These are phyloP conservation scores for Megalops atlanticus DNA, from an alignment of 2,113 vertebrate genomes.

Conservation along the genomic window DNA sequence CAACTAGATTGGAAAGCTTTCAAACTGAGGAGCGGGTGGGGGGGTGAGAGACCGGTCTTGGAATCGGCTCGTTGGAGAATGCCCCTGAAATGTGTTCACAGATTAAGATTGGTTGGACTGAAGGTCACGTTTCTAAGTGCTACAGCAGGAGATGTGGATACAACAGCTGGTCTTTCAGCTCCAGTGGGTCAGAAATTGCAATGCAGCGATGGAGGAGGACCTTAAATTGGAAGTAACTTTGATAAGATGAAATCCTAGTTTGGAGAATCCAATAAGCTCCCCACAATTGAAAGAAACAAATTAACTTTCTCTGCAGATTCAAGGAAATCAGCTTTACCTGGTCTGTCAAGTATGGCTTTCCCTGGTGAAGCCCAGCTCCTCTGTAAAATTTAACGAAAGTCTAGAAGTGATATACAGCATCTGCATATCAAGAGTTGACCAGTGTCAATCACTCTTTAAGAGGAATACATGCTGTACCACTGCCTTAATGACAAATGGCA, in stretches of 20 bases:
- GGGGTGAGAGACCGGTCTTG: neutral
- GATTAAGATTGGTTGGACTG: conserved; percentile 25
- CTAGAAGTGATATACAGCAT: no score
- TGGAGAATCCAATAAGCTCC: conserved; percentile 44
- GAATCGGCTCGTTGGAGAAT: conserved; percentile 3
- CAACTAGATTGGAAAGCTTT: conserved; percentile 47
- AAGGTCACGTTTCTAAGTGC: conserved; percentile 23
- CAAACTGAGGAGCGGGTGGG: conserved; percentile 46
- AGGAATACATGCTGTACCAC: neutral
- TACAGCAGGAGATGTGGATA: conserved; percentile 15
- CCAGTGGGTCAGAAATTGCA: conserved; percentile 50
- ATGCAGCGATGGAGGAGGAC: conserved; percentile 44
- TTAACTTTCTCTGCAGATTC: conserved; percentile 39
- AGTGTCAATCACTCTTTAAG: neutral
- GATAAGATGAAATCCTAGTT: conserved; percentile 49
- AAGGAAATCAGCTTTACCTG: conserved; percentile 37
- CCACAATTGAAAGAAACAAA: conserved; percentile 49
- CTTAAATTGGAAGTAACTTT: conserved; percentile 53
- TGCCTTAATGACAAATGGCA: no score
- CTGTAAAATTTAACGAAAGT: neutral
- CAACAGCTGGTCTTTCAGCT: conserved; percentile 38
- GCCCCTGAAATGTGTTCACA: conserved; percentile 22
- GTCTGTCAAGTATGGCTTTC: conserved; percentile 21
- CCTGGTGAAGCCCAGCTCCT: neutral
- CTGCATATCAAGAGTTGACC: neutral